phyloP scores from a whole-genome alignment of 2,888 invertebrate species.

The Congeria kusceri region DNA sequence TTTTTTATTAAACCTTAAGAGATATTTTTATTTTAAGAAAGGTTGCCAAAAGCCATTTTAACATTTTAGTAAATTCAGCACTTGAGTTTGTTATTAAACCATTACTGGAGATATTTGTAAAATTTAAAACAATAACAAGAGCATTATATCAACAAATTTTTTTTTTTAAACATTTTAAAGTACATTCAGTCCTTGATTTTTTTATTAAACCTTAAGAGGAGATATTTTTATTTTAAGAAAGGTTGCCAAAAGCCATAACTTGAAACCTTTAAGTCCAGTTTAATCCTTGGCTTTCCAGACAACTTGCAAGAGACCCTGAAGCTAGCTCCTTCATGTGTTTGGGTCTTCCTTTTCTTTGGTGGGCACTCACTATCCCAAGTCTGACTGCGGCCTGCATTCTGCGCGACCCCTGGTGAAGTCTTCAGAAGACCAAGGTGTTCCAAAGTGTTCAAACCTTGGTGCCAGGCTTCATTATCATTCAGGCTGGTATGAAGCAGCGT shows the following conservation, averaged over 20 bases:
- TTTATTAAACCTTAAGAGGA: no score
- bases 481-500: constrained; percentile 37
- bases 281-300: constrained; percentile 36
- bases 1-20: no score
- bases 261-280: constrained; percentile 39
- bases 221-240: no score
- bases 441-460: constrained; percentile 21
- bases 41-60: background rate
- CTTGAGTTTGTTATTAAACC: no score
- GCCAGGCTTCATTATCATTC: constrained; percentile 25
- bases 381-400: background rate
- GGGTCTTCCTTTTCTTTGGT: constrained; percentile 11
- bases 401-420: background rate
- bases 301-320: constrained; percentile 55
- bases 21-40: no score
- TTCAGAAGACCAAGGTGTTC: constrained; percentile 6
- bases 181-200: no score
- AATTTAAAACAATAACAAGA: no score
- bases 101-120: no score
- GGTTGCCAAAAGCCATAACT: constrained; percentile 1
- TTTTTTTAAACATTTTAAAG: background rate
- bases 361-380: background rate
- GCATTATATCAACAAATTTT: background rate
- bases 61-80: constrained; percentile 15
- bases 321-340: background rate